These are phyloP conservation scores for Laspeyria flexula DNA, from an alignment of 2,888 invertebrate species.

Conservation along the genomic window DNA sequence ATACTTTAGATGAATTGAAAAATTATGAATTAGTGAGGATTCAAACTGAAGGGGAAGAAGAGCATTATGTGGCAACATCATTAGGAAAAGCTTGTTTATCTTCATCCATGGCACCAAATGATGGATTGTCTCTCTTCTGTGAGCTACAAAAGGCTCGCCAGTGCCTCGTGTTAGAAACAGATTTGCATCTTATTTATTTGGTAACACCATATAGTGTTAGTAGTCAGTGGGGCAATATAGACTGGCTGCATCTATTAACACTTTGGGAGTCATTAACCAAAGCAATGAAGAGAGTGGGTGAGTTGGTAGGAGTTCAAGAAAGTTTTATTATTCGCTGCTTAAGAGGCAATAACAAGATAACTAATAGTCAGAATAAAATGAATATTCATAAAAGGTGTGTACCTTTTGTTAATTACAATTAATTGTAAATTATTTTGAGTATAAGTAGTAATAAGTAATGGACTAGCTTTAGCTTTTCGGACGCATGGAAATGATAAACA, in stretches of 20 bases:
- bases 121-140: slow-evolving; percentile 94
- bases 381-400: slow-evolving; percentile 89
- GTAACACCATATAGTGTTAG: slow-evolving; percentile 97
- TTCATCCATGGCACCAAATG: slow-evolving; percentile 97
- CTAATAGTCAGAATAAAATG: slow-evolving; percentile 82
- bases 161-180: slow-evolving; percentile 96
- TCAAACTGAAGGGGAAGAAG: slow-evolving; percentile 80
- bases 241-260: slow-evolving; percentile 92
- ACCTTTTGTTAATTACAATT: no score
- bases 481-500: no score
- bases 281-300: slow-evolving; percentile 94
- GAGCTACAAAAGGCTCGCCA: slow-evolving; percentile 96
- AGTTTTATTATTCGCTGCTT: slow-evolving; percentile 93
- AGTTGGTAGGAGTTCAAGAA: slow-evolving; percentile 95
- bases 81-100: slow-evolving; percentile 97
- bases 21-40: slow-evolving; percentile 93
- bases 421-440: no score
- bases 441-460: no score
- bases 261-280: slow-evolving; percentile 93
- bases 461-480: no score
- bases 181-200: slow-evolving; percentile 97
- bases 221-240: slow-evolving; percentile 91
- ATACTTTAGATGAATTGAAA: slow-evolving; percentile 89
- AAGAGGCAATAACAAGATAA: slow-evolving; percentile 87
- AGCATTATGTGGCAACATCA: slow-evolving; percentile 91